Percentiles rank a stretch among this genome's conserved stretches.
Evolutionary conservation across 2,797 vertebrate genomes (phyloP).

Genomic region (Phoebastria nigripes): DNA sequence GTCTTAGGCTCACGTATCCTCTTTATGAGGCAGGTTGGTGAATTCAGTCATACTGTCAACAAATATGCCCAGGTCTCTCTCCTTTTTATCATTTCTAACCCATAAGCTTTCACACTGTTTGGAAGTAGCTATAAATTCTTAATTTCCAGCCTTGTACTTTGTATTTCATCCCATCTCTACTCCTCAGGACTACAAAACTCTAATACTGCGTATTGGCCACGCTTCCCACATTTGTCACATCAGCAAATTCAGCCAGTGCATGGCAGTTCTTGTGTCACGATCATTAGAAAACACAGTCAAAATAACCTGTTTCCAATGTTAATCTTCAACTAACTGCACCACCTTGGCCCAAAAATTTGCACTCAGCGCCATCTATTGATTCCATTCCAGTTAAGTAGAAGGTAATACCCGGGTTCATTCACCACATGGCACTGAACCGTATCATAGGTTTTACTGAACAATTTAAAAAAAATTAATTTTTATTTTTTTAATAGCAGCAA

Average conservation of each 20-base stretch:
- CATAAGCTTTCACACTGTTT: background rate
- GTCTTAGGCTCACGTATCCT: background rate
- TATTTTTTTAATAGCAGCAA: background rate
- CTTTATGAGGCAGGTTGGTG: background rate
- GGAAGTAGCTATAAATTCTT: background rate
- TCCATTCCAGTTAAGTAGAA: background rate
- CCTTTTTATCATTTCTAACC: background rate
- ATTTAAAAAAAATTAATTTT: background rate
- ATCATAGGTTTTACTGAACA: background rate
- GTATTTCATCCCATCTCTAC: background rate
- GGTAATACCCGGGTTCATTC: background rate
- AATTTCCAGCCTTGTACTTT: background rate
- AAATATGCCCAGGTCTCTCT: background rate
- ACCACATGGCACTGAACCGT: background rate
- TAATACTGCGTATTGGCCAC: background rate
- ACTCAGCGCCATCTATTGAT: conserved; percentile 49
- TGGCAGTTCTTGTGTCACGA: background rate
- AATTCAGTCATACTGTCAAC: background rate
- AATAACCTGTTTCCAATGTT: background rate
- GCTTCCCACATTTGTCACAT: background rate
- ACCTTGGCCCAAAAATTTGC: background rate
- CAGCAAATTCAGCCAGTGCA: background rate
- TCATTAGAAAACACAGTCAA: background rate
- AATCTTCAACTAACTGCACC: background rate
- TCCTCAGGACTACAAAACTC: background rate